Evolutionary conservation across 2,888 invertebrate genomes (phyloP), one percentile per base, ranked within the genome.

Genomic region (Andrena trimmerana): DNA sequence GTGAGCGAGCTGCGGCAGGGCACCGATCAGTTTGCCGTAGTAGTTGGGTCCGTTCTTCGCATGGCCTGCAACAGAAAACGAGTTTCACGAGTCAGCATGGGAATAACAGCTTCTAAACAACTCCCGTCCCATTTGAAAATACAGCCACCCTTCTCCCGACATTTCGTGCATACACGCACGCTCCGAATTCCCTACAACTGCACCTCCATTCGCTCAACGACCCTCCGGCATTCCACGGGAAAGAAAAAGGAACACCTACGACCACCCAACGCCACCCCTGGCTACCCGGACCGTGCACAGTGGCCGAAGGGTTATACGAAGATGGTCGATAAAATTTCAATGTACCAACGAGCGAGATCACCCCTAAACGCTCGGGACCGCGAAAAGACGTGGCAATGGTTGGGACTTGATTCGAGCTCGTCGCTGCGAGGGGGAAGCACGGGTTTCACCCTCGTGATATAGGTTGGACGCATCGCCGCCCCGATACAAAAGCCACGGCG

Each of bases 1-100:
- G 92, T 98, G 98, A 0, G 97, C 97, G 93, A 96, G 97, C 83
- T 96, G 96, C 42, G 95, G 95, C 75, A 98, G 95, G 0, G 95
- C 95, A 69, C 98, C 98, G 86, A 98, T 97, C 78, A 95, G 93
- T 29, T 96, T 96, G 27, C 98, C 98, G 93, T 96, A 98, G 94
- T 97, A 97, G 70, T 92, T 90, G 8, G 81, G 83, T 63, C 83
- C 84, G 70, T 86, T 89, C 60, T 75, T 90, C 27, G 90, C 88
- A 57, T 90, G 89, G 77, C 90, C 93, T 92, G 87, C 0, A 83
- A 86, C 8, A n/a, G n/a, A 13, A 27, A 13, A 4, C 13, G 10
- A 24, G 5, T 57, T 57, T 57, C 24, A 7, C 57, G 8, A 4
- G 24, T 57, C 24, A 13, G 27, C 8, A 27, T 20, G 20, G 8